Evolutionary conservation across 2,888 invertebrate species (phyloP), one percentile per base, ranked within the genome.

Genomic region (Lucinisca nassula): DNA sequence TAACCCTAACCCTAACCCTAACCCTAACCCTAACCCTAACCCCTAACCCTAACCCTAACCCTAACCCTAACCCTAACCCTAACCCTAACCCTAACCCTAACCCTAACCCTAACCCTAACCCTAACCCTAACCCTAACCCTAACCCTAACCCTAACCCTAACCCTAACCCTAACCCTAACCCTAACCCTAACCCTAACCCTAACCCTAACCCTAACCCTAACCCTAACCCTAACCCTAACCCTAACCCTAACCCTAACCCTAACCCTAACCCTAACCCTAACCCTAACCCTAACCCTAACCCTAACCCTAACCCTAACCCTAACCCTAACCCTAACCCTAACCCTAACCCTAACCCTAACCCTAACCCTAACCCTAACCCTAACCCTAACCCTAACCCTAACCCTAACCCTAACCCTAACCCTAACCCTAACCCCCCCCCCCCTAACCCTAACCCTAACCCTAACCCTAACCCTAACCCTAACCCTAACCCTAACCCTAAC

Each of bases 271-370:
- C 79, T 75, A 79, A 79, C 84, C 84, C 74, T 75, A 84, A 55
- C 84, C 80, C 76, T 67, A 80, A 84, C 75, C 84, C 75, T 85
- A 85, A 81, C 80, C 83, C 90, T 81, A 85, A 85, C 80, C 91
- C 90, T 88, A 90, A 88, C 91, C 86, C 87, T 80, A 85, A 75
- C 85, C 85, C 87, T 83, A 89, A 87, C 80, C 92, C 89, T 88
- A 89, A 90, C 89, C 91, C 88, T 85, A 91, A 74, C 81, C 67
- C 58, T 55, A 74, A 73, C 74, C 55, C 74, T 72, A 72, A 72
- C 72, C 74, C 81, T 72, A 74, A 81, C 81, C 81, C 81, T 76
- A 76, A 81, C 73, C 81, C 81, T 74, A 58, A 73, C 10, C 55
- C n/a, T 14, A 55, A 8, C 55, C 55, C 21, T 14, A 55, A 8